Evolutionary conservation across 2,888 invertebrate genomes (phyloP).

Genomic region (Drosophila mettleri): DNA sequence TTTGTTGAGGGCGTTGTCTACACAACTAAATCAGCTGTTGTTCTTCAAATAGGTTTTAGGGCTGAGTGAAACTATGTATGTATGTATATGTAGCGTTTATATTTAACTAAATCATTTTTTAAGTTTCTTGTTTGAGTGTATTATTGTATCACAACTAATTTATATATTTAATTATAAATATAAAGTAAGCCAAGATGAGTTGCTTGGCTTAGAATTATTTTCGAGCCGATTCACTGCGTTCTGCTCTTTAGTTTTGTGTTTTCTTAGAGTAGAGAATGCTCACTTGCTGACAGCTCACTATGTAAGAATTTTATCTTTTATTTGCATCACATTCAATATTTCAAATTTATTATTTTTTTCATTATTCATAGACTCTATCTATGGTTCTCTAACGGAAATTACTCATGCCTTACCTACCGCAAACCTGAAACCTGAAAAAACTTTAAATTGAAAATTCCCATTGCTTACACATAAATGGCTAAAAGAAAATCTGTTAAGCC

Average conservation of each 20-base stretch:
- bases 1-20: constrained; percentile 43
- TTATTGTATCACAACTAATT: neutral
- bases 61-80: neutral
- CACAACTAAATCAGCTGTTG: constrained; percentile 39
- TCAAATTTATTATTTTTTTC: too few relatives aligned
- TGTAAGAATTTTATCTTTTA: too few relatives aligned
- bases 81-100: neutral
- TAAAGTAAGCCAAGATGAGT: neutral
- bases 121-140: neutral
- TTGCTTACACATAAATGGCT: neutral
- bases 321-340: too few relatives aligned
- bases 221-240: neutral
- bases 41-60: constrained; percentile 21
- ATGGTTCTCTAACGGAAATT: neutral
- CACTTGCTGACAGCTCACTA: too few relatives aligned
- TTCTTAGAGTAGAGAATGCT: neutral
- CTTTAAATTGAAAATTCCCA: neutral
- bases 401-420: constrained; percentile 39
- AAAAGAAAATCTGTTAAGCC: constrained; percentile 2
- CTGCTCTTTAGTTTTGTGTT: neutral
- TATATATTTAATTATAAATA: too few relatives aligned
- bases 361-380: neutral
- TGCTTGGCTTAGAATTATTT: neutral
- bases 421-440: constrained; percentile 24
- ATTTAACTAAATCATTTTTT: neutral